A percentile compares a stretch with the other conserved stretches of the same genome.
These are phyloP conservation scores for Tricholaema leucomelas DNA, from an alignment of 2,113 vertebrate genomes.

Conservation along the genomic window DNA sequence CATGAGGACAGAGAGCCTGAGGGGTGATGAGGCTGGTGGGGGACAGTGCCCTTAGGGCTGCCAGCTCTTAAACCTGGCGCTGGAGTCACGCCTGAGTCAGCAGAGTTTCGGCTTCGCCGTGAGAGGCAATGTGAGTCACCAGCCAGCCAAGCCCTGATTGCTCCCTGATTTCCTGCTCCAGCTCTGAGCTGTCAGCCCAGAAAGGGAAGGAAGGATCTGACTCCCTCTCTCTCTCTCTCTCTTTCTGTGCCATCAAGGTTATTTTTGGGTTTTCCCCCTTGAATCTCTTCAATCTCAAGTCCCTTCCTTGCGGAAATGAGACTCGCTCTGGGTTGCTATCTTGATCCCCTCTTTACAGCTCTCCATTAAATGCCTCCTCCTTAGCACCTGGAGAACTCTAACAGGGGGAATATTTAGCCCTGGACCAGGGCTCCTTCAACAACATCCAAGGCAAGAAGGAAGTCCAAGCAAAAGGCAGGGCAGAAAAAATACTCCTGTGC, in stretches of 20 bases:
- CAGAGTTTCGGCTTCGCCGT: constrained; percentile 65
- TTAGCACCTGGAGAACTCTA: constrained; percentile 34
- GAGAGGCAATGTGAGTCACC: constrained; percentile 49
- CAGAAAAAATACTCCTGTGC: not conserved
- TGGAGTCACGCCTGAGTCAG: constrained; percentile 65
- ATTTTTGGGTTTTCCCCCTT: not conserved
- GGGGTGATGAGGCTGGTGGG: not conserved
- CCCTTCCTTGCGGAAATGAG: constrained; percentile 18
- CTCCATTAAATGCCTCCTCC: constrained; percentile 37
- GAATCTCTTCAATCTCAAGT: constrained; percentile 6
- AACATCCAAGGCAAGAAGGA: not conserved
- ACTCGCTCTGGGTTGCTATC: constrained; percentile 18
- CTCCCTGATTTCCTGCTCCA: constrained; percentile 2
- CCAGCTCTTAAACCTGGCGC: not conserved
- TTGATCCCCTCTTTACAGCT: constrained; percentile 31
- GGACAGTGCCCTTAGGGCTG: not conserved
- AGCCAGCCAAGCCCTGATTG: not conserved
- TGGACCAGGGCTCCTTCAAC: constrained; percentile 1
- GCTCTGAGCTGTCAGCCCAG: constrained; percentile 4
- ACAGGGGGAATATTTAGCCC: not conserved
- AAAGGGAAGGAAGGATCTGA: not conserved
- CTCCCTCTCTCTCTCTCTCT: not conserved
- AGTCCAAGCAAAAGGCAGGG: not conserved
- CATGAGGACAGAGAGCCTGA: not conserved
- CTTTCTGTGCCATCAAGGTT: not conserved